A percentile compares a stretch with the other conserved stretches of the same genome.
phyloP scores from a whole-genome alignment of 2,888 invertebrate species.

The Lepidocyrtoides sp. region DNA sequence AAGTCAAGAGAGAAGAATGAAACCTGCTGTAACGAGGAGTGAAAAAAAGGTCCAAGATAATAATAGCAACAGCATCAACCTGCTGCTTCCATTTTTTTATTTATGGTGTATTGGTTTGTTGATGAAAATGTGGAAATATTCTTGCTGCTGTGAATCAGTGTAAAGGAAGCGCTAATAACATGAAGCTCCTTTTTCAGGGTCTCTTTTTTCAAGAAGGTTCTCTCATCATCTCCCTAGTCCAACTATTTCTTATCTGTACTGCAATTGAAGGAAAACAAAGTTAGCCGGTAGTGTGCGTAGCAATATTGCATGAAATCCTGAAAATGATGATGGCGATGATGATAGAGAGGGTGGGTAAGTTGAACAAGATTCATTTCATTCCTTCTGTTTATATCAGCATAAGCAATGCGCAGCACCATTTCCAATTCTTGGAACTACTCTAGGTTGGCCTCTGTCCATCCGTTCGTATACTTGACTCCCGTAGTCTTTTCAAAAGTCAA shows the following conservation, averaged over 20 bases:
- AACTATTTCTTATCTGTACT: conserved; percentile 50
- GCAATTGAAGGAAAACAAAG: too few relatives aligned
- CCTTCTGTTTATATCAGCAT: conserved; percentile 20
- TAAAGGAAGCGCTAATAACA: conserved; percentile 58
- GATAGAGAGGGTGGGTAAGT: background rate
- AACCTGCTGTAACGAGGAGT: conserved; percentile 72
- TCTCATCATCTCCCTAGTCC: background rate
- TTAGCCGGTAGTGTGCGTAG: too few relatives aligned
- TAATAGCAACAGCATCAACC: conserved; percentile 71
- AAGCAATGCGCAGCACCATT: conserved; percentile 61
- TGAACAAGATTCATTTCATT: conserved; percentile 54
- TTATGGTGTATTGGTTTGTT: conserved; percentile 17
- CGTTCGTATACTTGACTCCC: conserved; percentile 3
- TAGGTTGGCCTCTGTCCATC: background rate
- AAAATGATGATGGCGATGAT: background rate
- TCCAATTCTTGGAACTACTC: conserved; percentile 72
- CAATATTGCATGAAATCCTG: background rate
- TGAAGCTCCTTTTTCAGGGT: conserved; percentile 78
- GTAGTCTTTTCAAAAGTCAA: conserved; percentile 47
- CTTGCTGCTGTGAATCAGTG: conserved; percentile 20
- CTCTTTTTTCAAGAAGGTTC: conserved; percentile 58
- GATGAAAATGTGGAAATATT: background rate
- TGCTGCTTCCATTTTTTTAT: conserved; percentile 71
- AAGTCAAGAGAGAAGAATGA: conserved; percentile 53
- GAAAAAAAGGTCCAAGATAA: conserved; percentile 67